Evolutionary conservation across 2,797 vertebrate species (phyloP).

Genomic region (Corythornis leucogaster): DNA sequence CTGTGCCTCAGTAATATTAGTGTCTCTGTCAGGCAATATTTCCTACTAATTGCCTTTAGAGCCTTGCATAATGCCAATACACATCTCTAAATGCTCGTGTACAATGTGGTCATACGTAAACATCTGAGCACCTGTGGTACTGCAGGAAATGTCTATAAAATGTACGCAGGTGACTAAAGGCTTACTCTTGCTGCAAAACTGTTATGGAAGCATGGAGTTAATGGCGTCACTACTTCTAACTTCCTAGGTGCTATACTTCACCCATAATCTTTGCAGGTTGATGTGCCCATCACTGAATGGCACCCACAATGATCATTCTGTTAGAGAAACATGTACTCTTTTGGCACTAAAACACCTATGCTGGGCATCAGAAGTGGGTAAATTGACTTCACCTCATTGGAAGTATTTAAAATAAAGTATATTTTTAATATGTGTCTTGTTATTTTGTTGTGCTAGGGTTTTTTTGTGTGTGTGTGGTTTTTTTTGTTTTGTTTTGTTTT

Average conservation of each 20-base stretch:
- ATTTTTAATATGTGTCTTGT: not conserved
- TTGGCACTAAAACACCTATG: not conserved
- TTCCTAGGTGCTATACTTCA: not conserved
- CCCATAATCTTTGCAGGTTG: not conserved
- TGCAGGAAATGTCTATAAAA: not conserved
- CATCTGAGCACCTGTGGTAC: not conserved
- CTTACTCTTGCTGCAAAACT: not conserved
- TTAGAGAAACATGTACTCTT: not conserved
- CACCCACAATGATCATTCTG: not conserved
- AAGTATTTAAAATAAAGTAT: too few relatives aligned
- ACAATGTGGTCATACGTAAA: not conserved
- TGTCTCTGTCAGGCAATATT: not conserved
- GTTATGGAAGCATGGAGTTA: not conserved
- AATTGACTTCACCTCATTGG: not conserved
- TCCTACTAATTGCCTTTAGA: not conserved
- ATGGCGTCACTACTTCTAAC: not conserved
- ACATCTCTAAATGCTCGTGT: not conserved
- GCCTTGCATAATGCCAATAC: not conserved
- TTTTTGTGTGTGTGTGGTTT: too few relatives aligned
- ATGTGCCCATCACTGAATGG: not conserved
- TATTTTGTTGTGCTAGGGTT: not conserved
- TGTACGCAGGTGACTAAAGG: not conserved
- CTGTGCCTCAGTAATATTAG: not conserved
- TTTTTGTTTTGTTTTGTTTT: not conserved
- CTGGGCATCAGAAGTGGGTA: not conserved